Percentiles rank a stretch among this genome's conserved stretches.
Conservation (phyloP, 1,140 invertebrate species). For the Ceratosolen solmsi region DNA sequence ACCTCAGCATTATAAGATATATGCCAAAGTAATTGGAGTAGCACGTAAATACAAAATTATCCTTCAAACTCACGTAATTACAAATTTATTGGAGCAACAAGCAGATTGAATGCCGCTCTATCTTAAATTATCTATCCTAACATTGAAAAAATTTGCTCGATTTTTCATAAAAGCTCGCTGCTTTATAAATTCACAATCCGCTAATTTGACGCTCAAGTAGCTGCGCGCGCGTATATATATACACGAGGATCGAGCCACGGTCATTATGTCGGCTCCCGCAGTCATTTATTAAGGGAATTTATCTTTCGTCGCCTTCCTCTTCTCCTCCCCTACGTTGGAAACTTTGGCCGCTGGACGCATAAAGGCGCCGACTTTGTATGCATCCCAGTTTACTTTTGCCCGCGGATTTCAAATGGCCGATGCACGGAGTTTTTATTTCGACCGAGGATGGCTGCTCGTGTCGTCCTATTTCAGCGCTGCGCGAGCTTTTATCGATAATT, state of each 20-base stretch:
- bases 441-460: background rate
- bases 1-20: too few relatives aligned
- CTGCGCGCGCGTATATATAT: background rate
- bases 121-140: background rate
- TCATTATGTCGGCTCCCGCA: constrained; percentile 64
- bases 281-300: constrained; percentile 72
- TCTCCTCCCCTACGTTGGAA: too few relatives aligned
- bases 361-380: constrained; percentile 2
- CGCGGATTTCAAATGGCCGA: background rate
- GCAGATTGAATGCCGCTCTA: background rate
- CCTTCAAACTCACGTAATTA: background rate
- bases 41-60: background rate
- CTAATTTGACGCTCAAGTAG: background rate
- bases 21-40: too few relatives aligned
- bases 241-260: constrained; percentile 5
- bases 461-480: background rate
- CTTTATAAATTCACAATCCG: background rate
- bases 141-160: background rate
- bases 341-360: background rate
- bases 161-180: background rate
- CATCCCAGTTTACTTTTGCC: background rate
- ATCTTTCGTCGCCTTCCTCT: constrained; percentile 61
- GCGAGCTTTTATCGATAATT: constrained; percentile 8
- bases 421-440: background rate
- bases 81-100: background rate